Base-by-base conservation (phyloP, 1,140 invertebrate species). In the Venturia canescens region DNA sequence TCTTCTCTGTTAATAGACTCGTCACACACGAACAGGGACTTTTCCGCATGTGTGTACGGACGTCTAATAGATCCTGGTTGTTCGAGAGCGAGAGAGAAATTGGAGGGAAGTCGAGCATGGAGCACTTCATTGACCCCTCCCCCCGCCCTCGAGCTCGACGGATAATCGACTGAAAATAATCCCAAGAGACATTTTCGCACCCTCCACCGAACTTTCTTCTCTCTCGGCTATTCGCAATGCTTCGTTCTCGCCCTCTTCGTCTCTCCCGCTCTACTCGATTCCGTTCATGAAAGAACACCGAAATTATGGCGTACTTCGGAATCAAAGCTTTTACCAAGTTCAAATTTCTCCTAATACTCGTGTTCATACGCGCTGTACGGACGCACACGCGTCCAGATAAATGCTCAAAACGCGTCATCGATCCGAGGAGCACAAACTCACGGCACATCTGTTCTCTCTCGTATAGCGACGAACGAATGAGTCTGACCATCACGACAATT, bases 91-190 rank as follows among this genome's bases (percentile, higher is more conserved):
- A 74, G 71, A 38, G 23, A 48, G 13, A 27, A 23, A 63, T 13
- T 26, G 23, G 23, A 74, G 48, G 48, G 71, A 74, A 48, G 44
- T 26, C 5, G 71, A 57, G n/a, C 27, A 27, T 57, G 1, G 48
- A 29, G 48, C 70, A 72, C 82, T 83, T 70, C 83, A 81, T 86
- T 88, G 89, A 89, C 88, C 89, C 89, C n/a, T n/a, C n/a, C n/a
- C n/a, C 82, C 84, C 60, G 60, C 21, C 26, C 79, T n/a, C 83
- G 82, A 13, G 21, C 85, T 86, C 86, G 83, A 66, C 88, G 82
- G 89, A 91, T 91, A 91, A 91, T 90, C 90, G 90, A 91, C 90
- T 89, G 89, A 90, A 90, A 91, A 91, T 90, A 91, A 91, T 87
- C 90, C 90, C 90, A 84, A 87, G 90, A 90, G 90, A 91, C 87